These are phyloP conservation scores for Chascanopsetta lugubris DNA, from an alignment of 2,113 vertebrate genomes.

Conservation along the genomic window DNA sequence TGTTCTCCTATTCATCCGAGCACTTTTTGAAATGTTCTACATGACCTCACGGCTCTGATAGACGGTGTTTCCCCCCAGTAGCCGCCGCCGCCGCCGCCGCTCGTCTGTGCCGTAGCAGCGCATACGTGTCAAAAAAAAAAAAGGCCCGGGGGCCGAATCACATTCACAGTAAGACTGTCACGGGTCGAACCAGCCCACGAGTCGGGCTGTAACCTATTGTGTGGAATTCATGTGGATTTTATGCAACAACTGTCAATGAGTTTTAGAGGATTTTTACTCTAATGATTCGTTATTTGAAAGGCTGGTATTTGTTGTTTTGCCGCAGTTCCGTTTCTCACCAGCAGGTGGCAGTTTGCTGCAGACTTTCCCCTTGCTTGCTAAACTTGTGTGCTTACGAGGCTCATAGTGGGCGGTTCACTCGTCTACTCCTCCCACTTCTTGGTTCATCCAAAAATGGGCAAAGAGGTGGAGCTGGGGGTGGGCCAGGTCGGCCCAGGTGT, in stretches of 20 bases:
- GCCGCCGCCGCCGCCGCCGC: conserved; percentile 49
- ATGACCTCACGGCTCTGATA: conserved; percentile 68
- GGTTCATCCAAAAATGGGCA: too few relatives aligned
- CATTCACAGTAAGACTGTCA: conserved; percentile 33
- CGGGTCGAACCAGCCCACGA: conserved; percentile 36
- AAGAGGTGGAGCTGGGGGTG: too few relatives aligned
- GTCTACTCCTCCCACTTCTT: too few relatives aligned
- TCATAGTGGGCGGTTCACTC: too few relatives aligned
- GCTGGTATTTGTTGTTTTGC: too few relatives aligned
- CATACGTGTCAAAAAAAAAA: conserved; percentile 40
- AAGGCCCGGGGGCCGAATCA: conserved; percentile 44
- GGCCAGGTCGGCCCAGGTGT: too few relatives aligned
- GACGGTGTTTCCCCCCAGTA: conserved; percentile 53
- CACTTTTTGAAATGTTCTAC: conserved; percentile 52
- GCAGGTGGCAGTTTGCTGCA: too few relatives aligned
- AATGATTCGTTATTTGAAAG: too few relatives aligned
- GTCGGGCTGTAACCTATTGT: conserved; percentile 15
- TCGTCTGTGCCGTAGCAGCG: conserved; percentile 36
- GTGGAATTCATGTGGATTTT: not conserved
- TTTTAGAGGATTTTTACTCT: not conserved
- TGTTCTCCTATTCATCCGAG: conserved; percentile 65
- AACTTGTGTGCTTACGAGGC: too few relatives aligned
- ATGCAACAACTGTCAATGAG: not conserved
- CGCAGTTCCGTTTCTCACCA: too few relatives aligned
- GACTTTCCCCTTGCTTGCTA: too few relatives aligned